Evolutionary conservation across 2,888 invertebrate genomes (phyloP).

Genomic region (Notodonta ziczac): DNA sequence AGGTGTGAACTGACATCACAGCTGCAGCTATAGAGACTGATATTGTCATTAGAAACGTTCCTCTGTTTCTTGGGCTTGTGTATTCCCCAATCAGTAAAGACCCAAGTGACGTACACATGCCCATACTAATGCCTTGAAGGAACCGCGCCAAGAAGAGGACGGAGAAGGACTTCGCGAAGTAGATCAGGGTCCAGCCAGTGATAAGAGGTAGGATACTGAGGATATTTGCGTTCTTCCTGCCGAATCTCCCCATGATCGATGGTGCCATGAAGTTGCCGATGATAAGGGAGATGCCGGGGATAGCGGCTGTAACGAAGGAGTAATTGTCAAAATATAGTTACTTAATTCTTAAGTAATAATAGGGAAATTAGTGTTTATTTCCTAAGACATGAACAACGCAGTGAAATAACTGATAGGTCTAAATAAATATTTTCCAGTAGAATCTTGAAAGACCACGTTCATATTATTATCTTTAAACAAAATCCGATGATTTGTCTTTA

Average conservation of each 20-base stretch:
- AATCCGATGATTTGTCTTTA: no score
- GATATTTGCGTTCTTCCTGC: slow-evolving; percentile 75
- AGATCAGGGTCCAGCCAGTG: slow-evolving; percentile 78
- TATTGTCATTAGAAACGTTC: slow-evolving; percentile 84
- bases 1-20: slow-evolving; percentile 82
- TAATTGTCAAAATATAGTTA: neutral
- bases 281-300: slow-evolving; percentile 51
- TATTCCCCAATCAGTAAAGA: slow-evolving; percentile 83
- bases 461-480: no score
- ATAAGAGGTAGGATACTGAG: slow-evolving; percentile 70
- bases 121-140: slow-evolving; percentile 76
- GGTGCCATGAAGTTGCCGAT: slow-evolving; percentile 53
- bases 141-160: slow-evolving; percentile 60
- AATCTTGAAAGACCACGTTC: no score
- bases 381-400: no score
- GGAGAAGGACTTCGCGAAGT: slow-evolving; percentile 54
- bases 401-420: no score
- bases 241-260: slow-evolving; percentile 73
- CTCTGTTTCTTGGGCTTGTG: slow-evolving; percentile 83
- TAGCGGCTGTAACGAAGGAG: slow-evolving; percentile 47
- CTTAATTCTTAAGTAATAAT: neutral
- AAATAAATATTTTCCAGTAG: no score
- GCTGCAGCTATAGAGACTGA: slow-evolving; percentile 84
- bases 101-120: slow-evolving; percentile 76
- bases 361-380: no score